Evolutionary conservation across 2,888 invertebrate genomes (phyloP), one percentile per base, ranked within the genome.

Genomic region (Caenorhabditis virilis): DNA sequence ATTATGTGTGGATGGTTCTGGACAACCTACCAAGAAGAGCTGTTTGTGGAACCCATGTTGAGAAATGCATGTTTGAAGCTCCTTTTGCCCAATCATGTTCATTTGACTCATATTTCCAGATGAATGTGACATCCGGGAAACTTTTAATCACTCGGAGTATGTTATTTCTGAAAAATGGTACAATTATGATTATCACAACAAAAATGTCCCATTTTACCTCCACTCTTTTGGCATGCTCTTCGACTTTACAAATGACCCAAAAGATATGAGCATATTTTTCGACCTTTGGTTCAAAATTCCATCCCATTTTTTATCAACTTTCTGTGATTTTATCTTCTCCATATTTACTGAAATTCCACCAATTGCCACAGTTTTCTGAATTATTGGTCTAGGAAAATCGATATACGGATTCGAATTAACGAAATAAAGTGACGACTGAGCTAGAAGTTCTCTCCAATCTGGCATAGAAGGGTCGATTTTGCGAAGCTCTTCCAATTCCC

Each of bases 21-120:
- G 18, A 23, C n/a, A 23, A 13, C 3, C 2, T n/a, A 69, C 73
- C 72, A 11, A 77, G 45, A 15, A 77, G 41, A 45, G 66, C 67
- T 26, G 52, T 64, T 53, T 77, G 77, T 9, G 77, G 76, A 23
- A 71, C 55, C 77, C 77, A 77, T 36, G 59, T 67, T 1, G 53
- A 55, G 36, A 76, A 59, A 38, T 55, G 42, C 16, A 77, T 57
- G 43, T 77, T 77, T 3, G 47, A 9, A 5, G 60, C 45, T 11
- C 43, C 52, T 3, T 65, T 46, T 6, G 63, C 68, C 43, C 54
- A 65, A 1, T 7, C 39, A 6, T 42, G 39, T 25, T 61, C 60
- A 23, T 68, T 49, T 2, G 46, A 54, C 36, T 73, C 73, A 43
- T 73, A 73, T 46, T 73, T 73, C 73, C 73, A 73, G 23, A 73